These are phyloP conservation scores for Drosophila testacea DNA, from an alignment of 2,888 invertebrate species.

Conservation along the genomic window DNA sequence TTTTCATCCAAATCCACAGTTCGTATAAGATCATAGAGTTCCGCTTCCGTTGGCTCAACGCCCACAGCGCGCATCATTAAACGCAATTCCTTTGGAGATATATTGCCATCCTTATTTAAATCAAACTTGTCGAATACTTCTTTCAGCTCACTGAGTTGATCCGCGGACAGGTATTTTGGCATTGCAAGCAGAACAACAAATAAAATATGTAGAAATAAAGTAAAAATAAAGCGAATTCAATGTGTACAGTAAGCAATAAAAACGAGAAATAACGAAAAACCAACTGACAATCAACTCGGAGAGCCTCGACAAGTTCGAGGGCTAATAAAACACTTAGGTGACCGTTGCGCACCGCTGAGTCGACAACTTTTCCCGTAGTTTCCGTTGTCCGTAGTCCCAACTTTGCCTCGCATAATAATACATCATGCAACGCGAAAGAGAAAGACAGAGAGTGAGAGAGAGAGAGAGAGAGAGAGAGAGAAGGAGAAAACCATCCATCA, in stretches of 20 bases:
- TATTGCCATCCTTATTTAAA: constrained; percentile 98
- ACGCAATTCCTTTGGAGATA: constrained; percentile 98
- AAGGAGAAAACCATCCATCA: constrained; percentile 66
- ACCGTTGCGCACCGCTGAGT: constrained; percentile 60
- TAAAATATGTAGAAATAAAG: constrained; percentile 7
- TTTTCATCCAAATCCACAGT: constrained; percentile 91
- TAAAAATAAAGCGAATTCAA: constrained; percentile 8
- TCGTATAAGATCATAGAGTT: constrained; percentile 99
- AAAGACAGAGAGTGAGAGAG: background rate
- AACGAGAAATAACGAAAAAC: constrained; percentile 22
- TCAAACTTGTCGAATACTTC: constrained; percentile 99
- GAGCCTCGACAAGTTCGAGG: constrained; percentile 42
- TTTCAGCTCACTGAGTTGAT: constrained; percentile 99
- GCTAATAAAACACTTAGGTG: constrained; percentile 76
- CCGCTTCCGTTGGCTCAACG: constrained; percentile 99
- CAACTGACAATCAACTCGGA: constrained; percentile 67
- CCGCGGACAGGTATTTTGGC: constrained; percentile 92
- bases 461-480: background rate
- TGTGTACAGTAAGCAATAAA: constrained; percentile 8
- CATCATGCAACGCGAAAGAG: constrained; percentile 58
- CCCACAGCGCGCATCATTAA: constrained; percentile 98
- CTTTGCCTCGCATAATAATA: constrained; percentile 64
- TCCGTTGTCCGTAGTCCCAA: constrained; percentile 16
- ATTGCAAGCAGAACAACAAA: constrained; percentile 5
- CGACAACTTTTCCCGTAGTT: constrained; percentile 57